Evolutionary conservation across 1,140 invertebrate species (phyloP), one percentile per base, ranked within the genome.

Genomic region (Gyrodactylus bullatarudis): DNA sequence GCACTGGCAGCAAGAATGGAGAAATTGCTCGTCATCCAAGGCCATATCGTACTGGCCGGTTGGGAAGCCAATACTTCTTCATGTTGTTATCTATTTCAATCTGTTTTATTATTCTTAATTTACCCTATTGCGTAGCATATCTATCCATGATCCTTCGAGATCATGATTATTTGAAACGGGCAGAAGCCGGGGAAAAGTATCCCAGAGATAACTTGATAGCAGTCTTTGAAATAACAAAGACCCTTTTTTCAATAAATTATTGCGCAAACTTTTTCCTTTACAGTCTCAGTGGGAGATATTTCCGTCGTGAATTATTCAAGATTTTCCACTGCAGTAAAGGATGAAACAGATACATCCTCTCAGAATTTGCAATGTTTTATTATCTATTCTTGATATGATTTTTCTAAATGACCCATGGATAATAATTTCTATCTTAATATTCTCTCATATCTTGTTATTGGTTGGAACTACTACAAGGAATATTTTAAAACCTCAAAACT

Each of bases 231-330:
- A 74, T 79, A 26, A 77, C 77, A 1, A 75, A 77, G 8, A 78
- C 77, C 20, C 77, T 79, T 22, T 79, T 78, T 74, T 78, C 77
- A 75, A 74, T 78, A 26, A 79, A 79, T 75, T 79, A 79, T 72
- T 78, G 77, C 26, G 75, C 78, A 20, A 79, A 79, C 75, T 79
- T 79, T 73, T 79, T 79, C 73, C 76, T 79, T 8, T 79, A 79
- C 74, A 77, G 77, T 75, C 74, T 79, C 1, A 79, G 77, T 0
- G 79, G 79, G 0, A 76, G 78, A 0, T 78, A 76, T 34, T 78
- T 78, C 73, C 74, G 77, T 26, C 74, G 75, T 23, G 76, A 76
- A 75, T 74, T 78, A 27, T 71, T 73, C 20, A 21, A 26, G 21
- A 20, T 76, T 19, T 68, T 75, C 1, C 8, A 2, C 2, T 70